Base-by-base conservation (phyloP, 2,888 invertebrate species). In the Drosophila silvestris region DNA sequence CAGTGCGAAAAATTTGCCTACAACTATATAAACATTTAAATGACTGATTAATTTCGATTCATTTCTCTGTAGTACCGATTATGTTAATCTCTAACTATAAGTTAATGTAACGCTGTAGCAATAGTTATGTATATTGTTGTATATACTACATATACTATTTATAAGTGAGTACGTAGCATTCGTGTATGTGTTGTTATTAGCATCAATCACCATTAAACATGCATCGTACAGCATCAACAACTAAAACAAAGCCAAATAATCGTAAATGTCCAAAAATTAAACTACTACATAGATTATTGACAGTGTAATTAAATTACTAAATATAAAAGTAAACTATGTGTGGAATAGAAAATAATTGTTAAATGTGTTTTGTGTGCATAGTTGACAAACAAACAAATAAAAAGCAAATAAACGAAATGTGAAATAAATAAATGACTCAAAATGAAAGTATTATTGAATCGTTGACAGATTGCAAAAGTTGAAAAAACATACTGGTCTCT, bases 251-350 rank as follows among this genome's bases (percentile, higher is more conserved):
- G 71, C 67, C 62, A 85, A 82, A 84, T 63, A 70, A 61, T 81
- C 70, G 67, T 71, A 72, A 89, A 86, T 84, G 84, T 84, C 84
- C 89, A 84, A 84, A 63, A 35, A 35, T 9, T 16, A 35, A 16
- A 62, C 58, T 73, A 53, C 61, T 50, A 12, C 37, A 75, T 82
- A 74, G 51, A 62, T 81, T 52, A 72, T 69, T 54, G 50, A 72
- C 14, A 68, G 60, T 60, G 70, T 81, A 77, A 69, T 64, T 16
- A 68, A 71, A 81, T 77, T 80, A 81, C 73, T 50, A 70, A 68
- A 53, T 19, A 66, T 19, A 57, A 63, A 53, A 28, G 33, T 5
- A 50, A 54, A 50, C 14, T 51, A 35, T 28, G n/a, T 28, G 44
- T 54, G 57, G 51, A 41, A 30, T 9, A 44, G n/a, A 32, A 77